Conservation (phyloP, 2,113 vertebrate genomes). For the Mellivora capensis region DNA sequence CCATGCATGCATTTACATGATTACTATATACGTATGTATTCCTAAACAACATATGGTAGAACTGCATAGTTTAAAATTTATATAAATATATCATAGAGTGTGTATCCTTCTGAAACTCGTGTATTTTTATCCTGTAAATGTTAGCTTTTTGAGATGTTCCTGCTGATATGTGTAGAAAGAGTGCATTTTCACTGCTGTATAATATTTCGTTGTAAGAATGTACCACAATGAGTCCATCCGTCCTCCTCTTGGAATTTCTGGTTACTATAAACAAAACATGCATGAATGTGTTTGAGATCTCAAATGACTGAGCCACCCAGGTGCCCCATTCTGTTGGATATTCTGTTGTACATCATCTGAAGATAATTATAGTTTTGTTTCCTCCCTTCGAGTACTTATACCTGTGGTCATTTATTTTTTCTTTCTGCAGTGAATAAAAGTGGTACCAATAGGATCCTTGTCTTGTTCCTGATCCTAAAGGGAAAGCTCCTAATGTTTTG, state of each 20-base stretch:
- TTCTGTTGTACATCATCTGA: background rate
- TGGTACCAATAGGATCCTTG: background rate
- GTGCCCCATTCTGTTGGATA: background rate
- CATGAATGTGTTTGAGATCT: background rate
- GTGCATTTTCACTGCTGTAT: background rate
- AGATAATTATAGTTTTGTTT: background rate
- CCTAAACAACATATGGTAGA: constrained; percentile 41
- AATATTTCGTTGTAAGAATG: background rate
- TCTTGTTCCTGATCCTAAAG: background rate
- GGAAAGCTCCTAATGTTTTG: background rate
- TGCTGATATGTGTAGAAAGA: background rate
- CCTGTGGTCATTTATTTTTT: background rate
- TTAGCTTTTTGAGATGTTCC: background rate
- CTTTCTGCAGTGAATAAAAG: background rate
- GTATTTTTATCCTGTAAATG: background rate
- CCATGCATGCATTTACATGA: background rate
- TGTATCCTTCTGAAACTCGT: background rate
- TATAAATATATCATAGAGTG: constrained; percentile 1
- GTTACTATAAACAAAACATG: background rate
- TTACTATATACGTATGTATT: background rate
- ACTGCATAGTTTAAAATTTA: constrained; percentile 19
- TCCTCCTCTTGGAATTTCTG: background rate
- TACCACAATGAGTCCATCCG: background rate
- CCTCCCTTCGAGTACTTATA: background rate
- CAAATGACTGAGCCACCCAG: too few species aligned